Percentiles rank a stretch among this genome's conserved stretches.
Evolutionary conservation across 2,888 invertebrate genomes (phyloP).

Genomic region (Synergus laeviventris): DNA sequence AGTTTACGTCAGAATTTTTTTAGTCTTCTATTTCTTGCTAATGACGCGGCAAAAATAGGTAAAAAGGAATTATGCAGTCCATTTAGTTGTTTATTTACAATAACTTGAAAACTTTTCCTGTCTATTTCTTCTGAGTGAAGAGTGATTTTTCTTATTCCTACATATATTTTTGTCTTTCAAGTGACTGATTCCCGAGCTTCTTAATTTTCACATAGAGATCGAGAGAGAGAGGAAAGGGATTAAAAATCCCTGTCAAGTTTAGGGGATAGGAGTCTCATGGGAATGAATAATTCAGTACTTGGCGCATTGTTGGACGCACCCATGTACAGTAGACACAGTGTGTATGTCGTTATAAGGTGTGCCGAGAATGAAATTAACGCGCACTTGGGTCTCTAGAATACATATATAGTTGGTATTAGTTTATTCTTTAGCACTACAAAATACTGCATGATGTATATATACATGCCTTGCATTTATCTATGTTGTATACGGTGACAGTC

Average conservation of each 20-base stretch:
- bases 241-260: slow-evolving; percentile 21
- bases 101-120: too few relatives aligned
- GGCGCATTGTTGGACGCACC: slow-evolving; percentile 56
- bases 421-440: background rate
- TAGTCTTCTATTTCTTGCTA: background rate
- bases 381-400: slow-evolving; percentile 13
- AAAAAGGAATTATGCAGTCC: background rate
- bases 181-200: background rate
- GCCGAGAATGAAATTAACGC: slow-evolving; percentile 50
- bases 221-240: background rate
- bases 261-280: slow-evolving; percentile 31
- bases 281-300: slow-evolving; percentile 56
- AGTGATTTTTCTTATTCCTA: too few relatives aligned
- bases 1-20: background rate
- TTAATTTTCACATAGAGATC: background rate
- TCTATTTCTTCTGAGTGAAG: too few relatives aligned
- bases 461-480: background rate
- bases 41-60: background rate
- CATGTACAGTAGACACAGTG: slow-evolving; percentile 47
- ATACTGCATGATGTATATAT: background rate
- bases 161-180: background rate
- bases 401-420: slow-evolving; percentile 14
- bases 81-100: too few relatives aligned
- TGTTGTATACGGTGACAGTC: background rate
- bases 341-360: slow-evolving; percentile 46